A percentile compares a stretch with the other conserved stretches of the same genome.
These are phyloP conservation scores for Bubo blakistoni DNA, from an alignment of 2,113 vertebrate species.

Conservation along the genomic window DNA sequence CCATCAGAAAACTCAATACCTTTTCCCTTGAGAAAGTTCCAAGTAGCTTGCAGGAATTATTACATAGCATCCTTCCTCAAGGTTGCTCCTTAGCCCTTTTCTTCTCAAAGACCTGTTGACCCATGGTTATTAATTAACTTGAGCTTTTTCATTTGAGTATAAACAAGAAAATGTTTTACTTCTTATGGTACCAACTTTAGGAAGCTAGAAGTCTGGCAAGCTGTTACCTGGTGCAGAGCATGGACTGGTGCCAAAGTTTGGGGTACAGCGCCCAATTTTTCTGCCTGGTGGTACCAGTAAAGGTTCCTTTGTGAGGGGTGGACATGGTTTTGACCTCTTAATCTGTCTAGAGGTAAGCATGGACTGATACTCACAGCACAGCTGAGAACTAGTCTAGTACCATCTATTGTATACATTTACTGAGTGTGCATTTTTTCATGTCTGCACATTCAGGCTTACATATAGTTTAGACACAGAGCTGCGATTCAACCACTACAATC, in stretches of 20 bases:
- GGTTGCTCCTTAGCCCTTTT: neutral
- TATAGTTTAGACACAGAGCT: neutral
- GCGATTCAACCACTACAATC: neutral
- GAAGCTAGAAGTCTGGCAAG: neutral
- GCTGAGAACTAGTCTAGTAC: neutral
- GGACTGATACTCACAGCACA: neutral
- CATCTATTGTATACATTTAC: neutral
- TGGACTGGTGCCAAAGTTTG: neutral
- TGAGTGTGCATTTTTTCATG: neutral
- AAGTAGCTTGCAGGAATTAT: neutral
- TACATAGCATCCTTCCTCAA: neutral
- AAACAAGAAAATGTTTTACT: neutral
- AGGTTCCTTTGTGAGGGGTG: neutral
- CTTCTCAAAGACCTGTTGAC: neutral
- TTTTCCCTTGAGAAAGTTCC: neutral
- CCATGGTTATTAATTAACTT: neutral
- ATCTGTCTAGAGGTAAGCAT: neutral
- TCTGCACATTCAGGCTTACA: neutral
- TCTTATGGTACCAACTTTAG: neutral
- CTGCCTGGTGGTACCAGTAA: neutral
- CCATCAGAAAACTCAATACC: neutral
- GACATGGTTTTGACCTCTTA: neutral
- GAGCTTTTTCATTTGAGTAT: neutral
- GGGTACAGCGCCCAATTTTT: neutral
- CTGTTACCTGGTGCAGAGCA: neutral